These are phyloP conservation scores for Myxocyprinus asiaticus DNA, from an alignment of 2,113 vertebrate genomes.

Conservation along the genomic window DNA sequence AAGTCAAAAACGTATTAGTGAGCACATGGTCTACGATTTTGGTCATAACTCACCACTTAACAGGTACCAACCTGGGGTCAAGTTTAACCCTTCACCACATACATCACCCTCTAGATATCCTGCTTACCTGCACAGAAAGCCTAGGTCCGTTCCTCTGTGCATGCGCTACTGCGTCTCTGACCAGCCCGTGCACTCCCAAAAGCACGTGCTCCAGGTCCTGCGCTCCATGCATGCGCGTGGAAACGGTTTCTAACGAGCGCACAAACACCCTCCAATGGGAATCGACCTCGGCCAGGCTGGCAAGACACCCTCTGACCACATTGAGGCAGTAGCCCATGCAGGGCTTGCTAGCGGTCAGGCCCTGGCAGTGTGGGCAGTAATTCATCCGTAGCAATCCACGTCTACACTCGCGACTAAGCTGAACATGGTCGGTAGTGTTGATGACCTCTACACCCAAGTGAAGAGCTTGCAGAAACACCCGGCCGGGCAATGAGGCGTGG, in stretches of 20 bases:
- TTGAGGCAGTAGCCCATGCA: conserved; percentile 92
- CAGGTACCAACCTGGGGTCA: too few relatives aligned
- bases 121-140: conserved; percentile 77
- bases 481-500: conserved; percentile 72
- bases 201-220: conserved; percentile 79
- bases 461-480: conserved; percentile 83
- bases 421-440: conserved; percentile 87
- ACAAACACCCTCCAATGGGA: conserved; percentile 82
- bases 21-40: too few relatives aligned
- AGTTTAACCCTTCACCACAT: too few relatives aligned
- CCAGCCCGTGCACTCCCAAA: conserved; percentile 75
- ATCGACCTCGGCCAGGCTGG: conserved; percentile 83
- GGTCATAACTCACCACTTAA: too few relatives aligned
- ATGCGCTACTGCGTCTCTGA: conserved; percentile 78
- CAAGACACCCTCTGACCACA: conserved; percentile 83
- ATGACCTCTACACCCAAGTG: conserved; percentile 90
- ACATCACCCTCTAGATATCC: too few relatives aligned
- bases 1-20: too few relatives aligned
- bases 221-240: conserved; percentile 71
- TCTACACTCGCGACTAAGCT: conserved; percentile 81
- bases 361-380: conserved; percentile 86
- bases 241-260: conserved; percentile 81
- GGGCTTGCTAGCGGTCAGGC: conserved; percentile 77
- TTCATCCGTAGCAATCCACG: conserved; percentile 83
- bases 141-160: conserved; percentile 67